These are phyloP conservation scores for Coccyzus lansbergi DNA, from an alignment of 2,797 vertebrate genomes.

Conservation along the genomic window DNA sequence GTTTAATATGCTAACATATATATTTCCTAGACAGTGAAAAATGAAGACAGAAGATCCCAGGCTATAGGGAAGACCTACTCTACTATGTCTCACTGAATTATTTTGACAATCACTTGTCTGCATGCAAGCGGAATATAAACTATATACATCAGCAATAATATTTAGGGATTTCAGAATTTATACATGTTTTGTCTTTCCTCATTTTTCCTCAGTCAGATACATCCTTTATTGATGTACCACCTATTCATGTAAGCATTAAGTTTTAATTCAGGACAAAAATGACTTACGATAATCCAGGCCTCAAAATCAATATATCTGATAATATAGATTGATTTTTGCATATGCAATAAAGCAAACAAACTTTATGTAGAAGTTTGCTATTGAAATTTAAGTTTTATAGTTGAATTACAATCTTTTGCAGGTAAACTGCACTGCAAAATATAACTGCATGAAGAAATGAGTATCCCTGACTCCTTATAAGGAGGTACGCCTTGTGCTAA, in stretches of 20 bases:
- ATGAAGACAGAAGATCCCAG: background rate
- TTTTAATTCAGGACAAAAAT: background rate
- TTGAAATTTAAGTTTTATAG: background rate
- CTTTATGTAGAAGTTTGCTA: background rate
- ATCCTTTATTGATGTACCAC: background rate
- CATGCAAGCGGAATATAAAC: background rate
- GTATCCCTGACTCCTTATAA: background rate
- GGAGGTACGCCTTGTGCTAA: background rate
- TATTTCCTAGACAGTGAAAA: conserved; percentile 37
- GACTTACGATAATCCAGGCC: background rate
- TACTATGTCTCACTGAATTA: background rate
- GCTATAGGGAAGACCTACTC: background rate
- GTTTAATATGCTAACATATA: conserved; percentile 2
- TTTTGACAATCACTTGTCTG: background rate
- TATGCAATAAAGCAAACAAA: background rate
- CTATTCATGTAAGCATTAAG: background rate
- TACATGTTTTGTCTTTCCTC: background rate
- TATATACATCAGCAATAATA: background rate
- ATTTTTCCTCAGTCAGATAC: background rate
- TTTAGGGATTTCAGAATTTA: background rate
- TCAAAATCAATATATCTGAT: background rate
- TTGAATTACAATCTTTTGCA: background rate
- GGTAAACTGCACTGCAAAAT: background rate
- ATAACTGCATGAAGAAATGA: background rate
- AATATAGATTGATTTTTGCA: background rate